Evolutionary conservation across 2,797 vertebrate species (phyloP).

Genomic region (Parauchenoglanis ngamensis): DNA sequence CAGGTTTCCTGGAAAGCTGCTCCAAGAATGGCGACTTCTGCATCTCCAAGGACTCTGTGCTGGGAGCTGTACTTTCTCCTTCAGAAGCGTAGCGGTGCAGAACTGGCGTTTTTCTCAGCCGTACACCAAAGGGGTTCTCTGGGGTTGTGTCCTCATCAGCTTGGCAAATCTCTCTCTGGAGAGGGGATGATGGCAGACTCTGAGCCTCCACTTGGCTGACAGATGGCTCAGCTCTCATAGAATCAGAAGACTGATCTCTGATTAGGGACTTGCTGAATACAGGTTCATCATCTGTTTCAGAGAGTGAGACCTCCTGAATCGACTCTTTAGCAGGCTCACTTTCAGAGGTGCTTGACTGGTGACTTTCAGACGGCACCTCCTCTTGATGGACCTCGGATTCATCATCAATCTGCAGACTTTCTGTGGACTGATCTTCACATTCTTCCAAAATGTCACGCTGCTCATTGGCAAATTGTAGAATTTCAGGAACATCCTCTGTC

Average conservation of each 20-base stretch:
- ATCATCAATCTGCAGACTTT: conserved; percentile 10
- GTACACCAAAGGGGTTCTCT: conserved; percentile 82
- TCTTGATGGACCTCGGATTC: conserved; percentile 20
- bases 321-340: conserved; percentile 64
- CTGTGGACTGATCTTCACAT: conserved; percentile 30
- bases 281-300: conserved; percentile 59
- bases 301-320: conserved; percentile 38
- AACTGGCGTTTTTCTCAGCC: conserved; percentile 78
- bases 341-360: conserved; percentile 50
- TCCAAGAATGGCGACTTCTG: conserved; percentile 41
- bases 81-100: conserved; percentile 74
- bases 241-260: conserved; percentile 53
- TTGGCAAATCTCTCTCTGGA: conserved; percentile 43
- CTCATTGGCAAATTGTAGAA: background rate
- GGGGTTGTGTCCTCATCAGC: conserved; percentile 55
- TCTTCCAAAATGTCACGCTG: conserved; percentile 11
- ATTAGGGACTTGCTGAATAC: conserved; percentile 22
- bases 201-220: conserved; percentile 47
- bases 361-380: background rate
- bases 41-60: conserved; percentile 41
- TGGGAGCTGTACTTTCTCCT: conserved; percentile 65
- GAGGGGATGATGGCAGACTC: conserved; percentile 20
- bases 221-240: conserved; percentile 48
- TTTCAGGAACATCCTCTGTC: conserved; percentile 22
- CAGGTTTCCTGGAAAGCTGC: conserved; percentile 57